Evolutionary conservation across 2,797 vertebrate genomes (phyloP).

Genomic region (Pampus argenteus): DNA sequence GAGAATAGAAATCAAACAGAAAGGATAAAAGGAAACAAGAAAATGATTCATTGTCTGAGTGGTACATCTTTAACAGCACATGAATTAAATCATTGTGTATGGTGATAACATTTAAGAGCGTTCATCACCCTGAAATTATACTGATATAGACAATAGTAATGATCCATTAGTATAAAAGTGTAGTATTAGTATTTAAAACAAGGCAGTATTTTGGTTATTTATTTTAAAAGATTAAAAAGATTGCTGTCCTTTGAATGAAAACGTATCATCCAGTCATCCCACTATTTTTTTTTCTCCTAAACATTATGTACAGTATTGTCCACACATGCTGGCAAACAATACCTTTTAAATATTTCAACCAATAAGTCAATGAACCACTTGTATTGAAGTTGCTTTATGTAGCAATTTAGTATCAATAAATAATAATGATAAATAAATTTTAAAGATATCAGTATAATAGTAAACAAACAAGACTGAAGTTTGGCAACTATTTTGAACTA

Average conservation of each 20-base stretch:
- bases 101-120: slow-evolving; percentile 44
- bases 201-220: slow-evolving; percentile 16
- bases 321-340: background rate
- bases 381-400: background rate
- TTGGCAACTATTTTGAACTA: too few species aligned
- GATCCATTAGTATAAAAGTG: background rate
- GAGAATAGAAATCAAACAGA: slow-evolving; percentile 69
- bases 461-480: too few species aligned
- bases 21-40: slow-evolving; percentile 66
- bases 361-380: background rate
- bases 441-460: background rate
- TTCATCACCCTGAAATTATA: slow-evolving; percentile 50
- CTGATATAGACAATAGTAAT: slow-evolving; percentile 32
- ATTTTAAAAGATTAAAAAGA: background rate
- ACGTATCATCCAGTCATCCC: too few species aligned
- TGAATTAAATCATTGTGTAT: slow-evolving; percentile 57
- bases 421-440: too few species aligned
- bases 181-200: background rate
- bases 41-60: slow-evolving; percentile 49
- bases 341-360: background rate
- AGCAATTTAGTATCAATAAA: background rate
- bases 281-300: background rate
- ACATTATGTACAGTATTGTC: background rate
- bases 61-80: slow-evolving; percentile 60
- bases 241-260: too few species aligned